Percentiles rank a stretch among this genome's conserved stretches.
Evolutionary conservation across 30 jellyfish, hydroid and myxozoan genomes (phyloP).

Genomic region (Turritopsis dohrnii): DNA sequence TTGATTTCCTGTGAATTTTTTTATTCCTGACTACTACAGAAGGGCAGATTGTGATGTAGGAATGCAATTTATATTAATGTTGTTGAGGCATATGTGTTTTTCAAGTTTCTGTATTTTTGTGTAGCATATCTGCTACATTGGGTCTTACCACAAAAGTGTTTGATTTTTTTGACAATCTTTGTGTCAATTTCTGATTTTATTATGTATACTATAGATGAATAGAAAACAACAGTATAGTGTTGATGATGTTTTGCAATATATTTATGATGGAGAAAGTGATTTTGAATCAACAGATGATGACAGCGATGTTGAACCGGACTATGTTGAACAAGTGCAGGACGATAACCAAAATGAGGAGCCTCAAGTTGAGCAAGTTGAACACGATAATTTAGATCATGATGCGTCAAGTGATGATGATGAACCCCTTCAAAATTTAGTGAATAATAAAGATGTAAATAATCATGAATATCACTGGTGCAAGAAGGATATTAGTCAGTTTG

Average conservation of each 20-base stretch:
- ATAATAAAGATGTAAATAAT: background rate
- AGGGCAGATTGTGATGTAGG: too few species aligned
- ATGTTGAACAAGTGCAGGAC: slow-evolving; percentile 8
- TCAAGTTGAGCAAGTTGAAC: slow-evolving; percentile 6
- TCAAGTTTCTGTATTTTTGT: too few species aligned
- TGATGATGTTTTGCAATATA: too few species aligned
- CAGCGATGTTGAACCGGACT: slow-evolving; percentile 10
- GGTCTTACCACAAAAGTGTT: too few species aligned
- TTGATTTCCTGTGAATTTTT: background rate
- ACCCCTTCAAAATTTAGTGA: slow-evolving; percentile 3
- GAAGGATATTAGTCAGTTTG: slow-evolving; percentile 7
- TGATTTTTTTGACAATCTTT: too few species aligned
- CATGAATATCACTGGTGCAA: slow-evolving; percentile 8
- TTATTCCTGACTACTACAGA: background rate
- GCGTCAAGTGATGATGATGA: slow-evolving; percentile 9
- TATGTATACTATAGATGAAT: too few species aligned
- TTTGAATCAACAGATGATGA: slow-evolving; percentile 4
- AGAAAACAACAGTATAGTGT: too few species aligned
- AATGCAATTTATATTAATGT: too few species aligned
- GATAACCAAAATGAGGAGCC: slow-evolving; percentile 1
- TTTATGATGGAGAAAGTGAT: slow-evolving; percentile 1
- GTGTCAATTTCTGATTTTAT: too few species aligned
- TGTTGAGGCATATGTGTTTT: too few species aligned
- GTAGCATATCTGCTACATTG: too few species aligned
- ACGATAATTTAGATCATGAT: background rate